A percentile compares a stretch with the other conserved stretches of the same genome.
Conservation (phyloP, 1,140 invertebrate species). For the Hylaeus volcanicus region DNA sequence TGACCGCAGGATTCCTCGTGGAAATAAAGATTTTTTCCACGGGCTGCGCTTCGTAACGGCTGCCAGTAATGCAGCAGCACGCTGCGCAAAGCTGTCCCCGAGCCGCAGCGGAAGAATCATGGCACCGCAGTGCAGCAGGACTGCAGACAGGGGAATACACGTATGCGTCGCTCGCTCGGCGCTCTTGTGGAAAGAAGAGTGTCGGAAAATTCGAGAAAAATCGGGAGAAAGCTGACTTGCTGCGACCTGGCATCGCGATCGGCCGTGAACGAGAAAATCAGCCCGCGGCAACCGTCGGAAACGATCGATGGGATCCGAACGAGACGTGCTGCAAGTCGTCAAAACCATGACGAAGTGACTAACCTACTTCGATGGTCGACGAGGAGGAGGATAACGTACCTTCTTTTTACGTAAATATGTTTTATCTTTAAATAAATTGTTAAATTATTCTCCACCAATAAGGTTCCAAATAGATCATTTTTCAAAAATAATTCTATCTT, state of each 20-base stretch:
- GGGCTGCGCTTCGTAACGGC: neutral
- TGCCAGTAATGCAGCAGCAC: constrained; percentile 5
- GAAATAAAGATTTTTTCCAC: constrained; percentile 7
- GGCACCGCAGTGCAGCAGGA: constrained; percentile 69
- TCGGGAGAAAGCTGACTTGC: constrained; percentile 7
- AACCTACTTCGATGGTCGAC: constrained; percentile 7
- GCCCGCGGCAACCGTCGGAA: neutral
- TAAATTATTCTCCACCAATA: too few relatives aligned
- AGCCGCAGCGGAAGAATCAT: constrained; percentile 67
- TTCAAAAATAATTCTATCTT: too few relatives aligned
- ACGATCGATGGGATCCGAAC: neutral
- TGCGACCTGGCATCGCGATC: neutral
- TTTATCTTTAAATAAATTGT: too few relatives aligned
- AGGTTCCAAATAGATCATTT: too few relatives aligned
- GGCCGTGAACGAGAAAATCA: constrained; percentile 5
- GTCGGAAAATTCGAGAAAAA: constrained; percentile 33
- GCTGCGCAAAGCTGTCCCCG: constrained; percentile 35
- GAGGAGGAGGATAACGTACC: too few relatives aligned
- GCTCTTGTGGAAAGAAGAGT: too few relatives aligned
- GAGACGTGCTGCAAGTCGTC: neutral
- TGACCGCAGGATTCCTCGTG: neutral
- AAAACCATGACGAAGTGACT: constrained; percentile 9
- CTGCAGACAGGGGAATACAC: constrained; percentile 54
- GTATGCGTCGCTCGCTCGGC: neutral
- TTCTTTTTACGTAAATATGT: too few relatives aligned